Evolutionary conservation across 1,140 invertebrate genomes (phyloP).

Genomic region (Kradibia gibbosae): DNA sequence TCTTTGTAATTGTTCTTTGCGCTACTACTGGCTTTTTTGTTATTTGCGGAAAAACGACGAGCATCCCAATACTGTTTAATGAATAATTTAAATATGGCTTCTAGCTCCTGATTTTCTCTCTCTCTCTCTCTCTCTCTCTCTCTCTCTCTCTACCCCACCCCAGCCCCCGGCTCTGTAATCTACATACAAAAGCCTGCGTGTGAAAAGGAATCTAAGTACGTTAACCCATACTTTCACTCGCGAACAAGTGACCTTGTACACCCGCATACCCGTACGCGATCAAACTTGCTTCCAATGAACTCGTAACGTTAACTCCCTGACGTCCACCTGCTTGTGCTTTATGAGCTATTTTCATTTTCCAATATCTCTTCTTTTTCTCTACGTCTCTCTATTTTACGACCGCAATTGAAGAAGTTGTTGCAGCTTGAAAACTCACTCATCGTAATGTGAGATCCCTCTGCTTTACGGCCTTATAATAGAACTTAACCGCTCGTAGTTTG

Average conservation of each 20-base stretch:
- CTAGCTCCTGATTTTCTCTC: neutral
- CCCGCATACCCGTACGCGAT: no score
- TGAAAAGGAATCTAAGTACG: constrained; percentile 12
- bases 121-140: neutral
- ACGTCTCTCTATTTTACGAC: neutral
- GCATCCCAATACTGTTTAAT: neutral
- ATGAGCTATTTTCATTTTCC: neutral
- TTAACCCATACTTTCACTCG: constrained; percentile 47
- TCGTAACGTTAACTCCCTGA: neutral
- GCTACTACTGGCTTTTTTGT: neutral
- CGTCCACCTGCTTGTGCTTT: neutral
- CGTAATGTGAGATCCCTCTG: neutral
- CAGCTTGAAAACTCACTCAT: neutral
- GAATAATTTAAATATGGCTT: neutral
- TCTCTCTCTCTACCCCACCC: neutral
- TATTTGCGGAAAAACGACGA: neutral
- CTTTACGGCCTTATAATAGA: neutral
- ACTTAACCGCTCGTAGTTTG: neutral
- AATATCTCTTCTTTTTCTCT: neutral
- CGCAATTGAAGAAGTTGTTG: neutral
- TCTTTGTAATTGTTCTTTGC: neutral
- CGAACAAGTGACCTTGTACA: constrained; percentile 48
- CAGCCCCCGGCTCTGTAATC: neutral
- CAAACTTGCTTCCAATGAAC: neutral
- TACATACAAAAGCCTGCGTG: constrained; percentile 46